Evolutionary conservation across 2,113 vertebrate species (phyloP), one percentile per base, ranked within the genome.

Genomic region (Brevimyrus niger): DNA sequence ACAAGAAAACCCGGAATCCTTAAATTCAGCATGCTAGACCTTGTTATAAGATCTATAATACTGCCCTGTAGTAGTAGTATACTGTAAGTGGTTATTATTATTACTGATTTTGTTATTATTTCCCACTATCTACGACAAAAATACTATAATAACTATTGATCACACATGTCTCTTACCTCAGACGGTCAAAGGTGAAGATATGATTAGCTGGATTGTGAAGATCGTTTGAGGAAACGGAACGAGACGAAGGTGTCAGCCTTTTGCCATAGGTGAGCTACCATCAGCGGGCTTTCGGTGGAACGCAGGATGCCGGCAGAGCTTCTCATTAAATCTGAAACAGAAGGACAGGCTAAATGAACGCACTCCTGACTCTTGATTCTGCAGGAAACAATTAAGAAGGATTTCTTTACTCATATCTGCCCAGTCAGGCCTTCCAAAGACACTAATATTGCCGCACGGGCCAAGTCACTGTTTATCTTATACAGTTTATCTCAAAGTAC

Each of bases 121-220:
- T 31, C n/a, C 61, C 61, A 31, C 10, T 11, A 53, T 51, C 15
- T n/a, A 53, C n/a, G 23, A 86, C 19, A n/a, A 21, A 21, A 84
- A 47, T 15, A 46, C 46, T 11, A 1, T 13, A 48, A 48, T n/a
- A 27, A 47, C 42, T 11, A 5, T 17, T 5, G 21, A 48, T 19
- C 10, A 27, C n/a, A 44, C 31, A 23, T 55, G 19, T 83, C 23
- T 47, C 89, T 69, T 90, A 87, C 89, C 89, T 90, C 86, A 87
- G 11, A 80, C 61, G 44, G 85, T 47, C 42, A 73, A 87, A 76
- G 35, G 48, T 42, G 50, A 38, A 51, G 46, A 87, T 73, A 76
- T 11, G 84, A 31, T 48, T n/a, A 10, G 27, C 44, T 21, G 58
- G 65, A 87, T 38, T 51, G 46, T 69, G 27, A 38, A 19, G 15